Base-by-base conservation (phyloP, 64 coral and sea anemone genomes). In the Anthopleura sola region DNA sequence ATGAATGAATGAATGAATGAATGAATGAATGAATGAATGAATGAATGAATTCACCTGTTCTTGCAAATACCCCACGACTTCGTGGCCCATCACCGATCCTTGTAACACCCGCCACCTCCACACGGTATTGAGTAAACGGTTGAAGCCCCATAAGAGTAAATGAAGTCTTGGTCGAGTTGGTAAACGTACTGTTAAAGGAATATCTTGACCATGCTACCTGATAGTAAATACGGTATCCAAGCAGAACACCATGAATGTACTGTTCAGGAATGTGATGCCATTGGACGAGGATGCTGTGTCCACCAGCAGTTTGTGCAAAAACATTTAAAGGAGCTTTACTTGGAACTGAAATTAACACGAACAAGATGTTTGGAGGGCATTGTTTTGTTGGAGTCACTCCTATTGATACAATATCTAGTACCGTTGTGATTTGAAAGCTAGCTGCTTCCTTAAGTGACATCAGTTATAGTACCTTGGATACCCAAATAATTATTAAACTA, bases 111-210 rank as follows among this genome's bases (percentile, higher is more conserved):
- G 84, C 36, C 23, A 75, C 36, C 23, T 86, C 36, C 21, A 86
- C 69, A 17, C 84, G 57, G 84, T 86, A 86, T 24, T 64, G 54
- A 64, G 84, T 86, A 13, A 86, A 68, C 20, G 49, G 19, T 86
- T 74, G 37, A 34, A 86, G 84, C 18, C 44, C 44, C 47, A 75
- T 74, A 6, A 78, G 76, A 78, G 19, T 1, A 32, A 26, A 4
- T n/a, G 36, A 44, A 44, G 76, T 78, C 20, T 78, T 44, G 40
- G 2, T 78, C 8, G 36, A 26, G 1, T 78, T 17, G 5, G 47
- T 17, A 48, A 44, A 78, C 40, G 36, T 78, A 18, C 24, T 78
- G 19, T 78, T 78, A 38, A 38, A 78, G 15, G 15, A 20, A 78
- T 78, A 8, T 19, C 40, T 26, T 23, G 76, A 44, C 76, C 76